Percentiles rank a stretch among this genome's conserved stretches.
phyloP scores from a whole-genome alignment of 2,888 invertebrate species.

The Polymixis lichenea region DNA sequence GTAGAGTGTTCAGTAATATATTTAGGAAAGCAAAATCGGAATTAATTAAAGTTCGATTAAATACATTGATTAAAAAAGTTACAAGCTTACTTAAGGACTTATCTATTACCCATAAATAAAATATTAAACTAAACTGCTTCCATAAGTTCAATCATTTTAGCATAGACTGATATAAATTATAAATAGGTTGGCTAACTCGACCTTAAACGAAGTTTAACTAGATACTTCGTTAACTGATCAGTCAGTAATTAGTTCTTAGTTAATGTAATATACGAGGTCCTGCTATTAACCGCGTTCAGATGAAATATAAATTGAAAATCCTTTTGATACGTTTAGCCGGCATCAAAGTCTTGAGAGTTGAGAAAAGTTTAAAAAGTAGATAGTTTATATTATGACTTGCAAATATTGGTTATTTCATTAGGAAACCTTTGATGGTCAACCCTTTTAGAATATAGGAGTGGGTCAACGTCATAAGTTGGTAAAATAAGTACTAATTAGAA shows the following conservation, averaged over 20 bases:
- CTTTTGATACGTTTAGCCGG: too few species aligned
- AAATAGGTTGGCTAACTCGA: background rate
- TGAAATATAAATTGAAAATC: background rate
- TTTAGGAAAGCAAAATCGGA: too few species aligned
- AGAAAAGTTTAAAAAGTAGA: background rate
- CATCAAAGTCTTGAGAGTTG: background rate
- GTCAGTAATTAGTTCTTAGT: conserved; percentile 11
- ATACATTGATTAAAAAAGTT: too few species aligned
- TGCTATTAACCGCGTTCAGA: background rate
- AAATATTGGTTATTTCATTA: background rate
- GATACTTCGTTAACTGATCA: conserved; percentile 7
- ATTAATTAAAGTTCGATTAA: too few species aligned
- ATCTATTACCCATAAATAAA: background rate
- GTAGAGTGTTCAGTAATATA: too few species aligned
- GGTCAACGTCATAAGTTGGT: background rate
- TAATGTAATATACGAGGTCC: conserved; percentile 3
- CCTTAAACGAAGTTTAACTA: conserved; percentile 15
- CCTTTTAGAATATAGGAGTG: background rate
- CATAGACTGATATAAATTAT: background rate
- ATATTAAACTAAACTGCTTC: background rate
- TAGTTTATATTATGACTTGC: background rate
- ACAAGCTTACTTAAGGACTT: background rate
- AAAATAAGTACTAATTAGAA: background rate
- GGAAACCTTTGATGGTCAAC: background rate
- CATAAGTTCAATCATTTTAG: background rate